Evolutionary conservation across 2,113 vertebrate genomes (phyloP).

Genomic region (Ranitomeya variabilis): DNA sequence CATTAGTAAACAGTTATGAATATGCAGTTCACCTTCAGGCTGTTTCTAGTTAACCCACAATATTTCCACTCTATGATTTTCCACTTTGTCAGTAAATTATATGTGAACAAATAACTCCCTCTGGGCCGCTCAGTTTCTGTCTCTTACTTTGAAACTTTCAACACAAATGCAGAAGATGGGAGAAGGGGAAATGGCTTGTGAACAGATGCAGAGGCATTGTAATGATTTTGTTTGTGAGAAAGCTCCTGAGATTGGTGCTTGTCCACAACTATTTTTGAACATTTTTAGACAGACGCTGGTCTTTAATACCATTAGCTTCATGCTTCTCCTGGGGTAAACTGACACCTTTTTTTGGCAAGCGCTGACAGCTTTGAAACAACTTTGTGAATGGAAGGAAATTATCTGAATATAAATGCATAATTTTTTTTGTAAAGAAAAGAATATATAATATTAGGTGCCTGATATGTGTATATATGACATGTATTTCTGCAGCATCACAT

Average conservation of each 20-base stretch:
- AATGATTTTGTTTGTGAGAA: slow-evolving; percentile 32
- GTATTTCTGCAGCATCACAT: no score
- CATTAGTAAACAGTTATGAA: slow-evolving; percentile 17
- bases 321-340: slow-evolving; percentile 35
- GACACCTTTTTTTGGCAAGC: slow-evolving; percentile 38
- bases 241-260: slow-evolving; percentile 42
- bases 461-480: no score
- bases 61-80: slow-evolving; percentile 34
- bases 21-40: slow-evolving; percentile 19
- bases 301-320: slow-evolving; percentile 44
- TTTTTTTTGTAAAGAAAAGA: no score
- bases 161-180: background rate
- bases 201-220: slow-evolving; percentile 32
- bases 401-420: background rate
- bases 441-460: no score
- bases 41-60: slow-evolving; percentile 24
- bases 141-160: slow-evolving; percentile 44
- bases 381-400: background rate
- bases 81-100: slow-evolving; percentile 44
- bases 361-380: slow-evolving; percentile 48
- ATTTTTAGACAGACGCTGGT: slow-evolving; percentile 25
- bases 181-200: slow-evolving; percentile 42
- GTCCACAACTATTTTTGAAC: slow-evolving; percentile 37
- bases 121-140: slow-evolving; percentile 11
- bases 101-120: slow-evolving; percentile 47